Evolutionary conservation across 2,888 invertebrate species (phyloP).

Genomic region (Hypselothyrea guttata): DNA sequence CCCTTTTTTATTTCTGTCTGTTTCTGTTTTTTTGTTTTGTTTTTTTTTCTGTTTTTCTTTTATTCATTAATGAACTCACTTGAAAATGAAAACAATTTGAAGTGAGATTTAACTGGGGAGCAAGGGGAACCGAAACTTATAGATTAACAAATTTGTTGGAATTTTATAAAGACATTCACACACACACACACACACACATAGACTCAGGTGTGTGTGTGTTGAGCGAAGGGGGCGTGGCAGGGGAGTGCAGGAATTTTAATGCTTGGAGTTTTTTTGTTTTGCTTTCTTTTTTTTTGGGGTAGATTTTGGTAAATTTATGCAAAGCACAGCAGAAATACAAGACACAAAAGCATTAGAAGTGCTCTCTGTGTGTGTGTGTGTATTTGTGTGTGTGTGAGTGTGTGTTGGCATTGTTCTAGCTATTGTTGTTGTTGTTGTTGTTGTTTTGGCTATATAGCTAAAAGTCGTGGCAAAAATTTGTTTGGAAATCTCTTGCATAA

Average conservation of each 20-base stretch:
- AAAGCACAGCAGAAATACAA: constrained; percentile 56
- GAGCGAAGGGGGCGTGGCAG: neutral
- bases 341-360: constrained; percentile 18
- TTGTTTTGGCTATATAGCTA: neutral
- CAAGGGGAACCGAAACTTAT: constrained; percentile 4
- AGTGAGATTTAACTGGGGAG: neutral
- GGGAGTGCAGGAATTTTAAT: constrained; percentile 31
- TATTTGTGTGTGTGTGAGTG: constrained; percentile 5
- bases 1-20: too few relatives aligned
- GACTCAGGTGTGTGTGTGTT: neutral
- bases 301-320: constrained; percentile 63
- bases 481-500: constrained; percentile 64
- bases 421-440: too few relatives aligned
- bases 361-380: neutral
- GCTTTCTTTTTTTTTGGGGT: constrained; percentile 6
- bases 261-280: too few relatives aligned
- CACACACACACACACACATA: constrained; percentile 8
- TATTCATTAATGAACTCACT: constrained; percentile 39
- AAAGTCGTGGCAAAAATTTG: constrained; percentile 25
- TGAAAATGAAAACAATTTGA: constrained; percentile 29
- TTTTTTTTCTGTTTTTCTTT: neutral
- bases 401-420: constrained; percentile 1
- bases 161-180: constrained; percentile 32
- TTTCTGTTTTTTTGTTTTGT: neutral
- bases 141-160: constrained; percentile 48